Evolutionary conservation across 2,113 vertebrate species (phyloP).

Genomic region (Catagonus wagneri): DNA sequence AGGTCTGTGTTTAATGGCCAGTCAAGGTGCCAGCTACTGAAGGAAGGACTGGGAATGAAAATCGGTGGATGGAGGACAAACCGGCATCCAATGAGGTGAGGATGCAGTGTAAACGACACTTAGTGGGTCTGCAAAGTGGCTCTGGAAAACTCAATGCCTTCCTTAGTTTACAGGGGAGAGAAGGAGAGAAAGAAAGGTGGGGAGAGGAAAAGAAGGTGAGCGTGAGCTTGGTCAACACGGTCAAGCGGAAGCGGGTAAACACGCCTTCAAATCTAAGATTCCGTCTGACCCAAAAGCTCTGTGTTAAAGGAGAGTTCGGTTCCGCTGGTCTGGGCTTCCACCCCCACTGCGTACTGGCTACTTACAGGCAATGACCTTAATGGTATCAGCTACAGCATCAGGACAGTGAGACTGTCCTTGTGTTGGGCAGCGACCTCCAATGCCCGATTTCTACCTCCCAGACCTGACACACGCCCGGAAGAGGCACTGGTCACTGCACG

Average conservation of each 20-base stretch:
- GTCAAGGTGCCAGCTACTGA: slow-evolving; percentile 52
- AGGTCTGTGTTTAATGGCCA: slow-evolving; percentile 63
- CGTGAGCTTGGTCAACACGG: background rate
- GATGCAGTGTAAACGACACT: slow-evolving; percentile 46
- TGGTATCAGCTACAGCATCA: slow-evolving; percentile 15
- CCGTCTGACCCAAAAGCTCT: background rate
- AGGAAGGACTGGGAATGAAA: slow-evolving; percentile 60
- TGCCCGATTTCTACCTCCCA: background rate
- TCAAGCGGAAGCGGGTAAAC: background rate
- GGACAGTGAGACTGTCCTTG: slow-evolving; percentile 48
- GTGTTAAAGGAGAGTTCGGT: background rate
- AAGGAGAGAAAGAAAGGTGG: background rate
- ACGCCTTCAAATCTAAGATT: background rate
- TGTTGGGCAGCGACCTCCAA: slow-evolving; percentile 47
- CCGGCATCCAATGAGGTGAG: slow-evolving; percentile 65
- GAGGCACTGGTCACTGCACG: slow-evolving; percentile 3
- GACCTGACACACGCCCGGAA: background rate
- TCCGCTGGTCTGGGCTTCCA: background rate
- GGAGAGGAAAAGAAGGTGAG: background rate
- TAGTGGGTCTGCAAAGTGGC: background rate
- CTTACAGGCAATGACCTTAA: slow-evolving; percentile 47
- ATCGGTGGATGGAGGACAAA: slow-evolving; percentile 77
- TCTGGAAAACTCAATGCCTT: slow-evolving; percentile 39
- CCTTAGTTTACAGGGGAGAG: background rate
- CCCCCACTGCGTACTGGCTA: rapidly evolving